Evolutionary conservation across 2,113 vertebrate genomes (phyloP).

Genomic region (Psittacara wagleri): DNA sequence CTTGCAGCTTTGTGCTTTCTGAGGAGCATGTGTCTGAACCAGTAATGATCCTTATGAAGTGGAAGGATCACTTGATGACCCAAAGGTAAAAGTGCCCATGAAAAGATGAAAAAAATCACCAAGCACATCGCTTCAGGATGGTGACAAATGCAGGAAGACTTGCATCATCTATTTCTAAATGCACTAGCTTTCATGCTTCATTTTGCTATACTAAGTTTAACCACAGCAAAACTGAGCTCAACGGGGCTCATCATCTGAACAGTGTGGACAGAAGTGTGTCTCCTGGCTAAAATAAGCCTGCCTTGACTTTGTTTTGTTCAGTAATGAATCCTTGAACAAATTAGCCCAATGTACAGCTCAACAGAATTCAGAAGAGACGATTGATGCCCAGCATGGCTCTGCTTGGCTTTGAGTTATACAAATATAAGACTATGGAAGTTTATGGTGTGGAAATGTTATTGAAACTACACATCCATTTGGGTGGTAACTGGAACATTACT

Average conservation of each 20-base stretch:
- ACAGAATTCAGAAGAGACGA: not conserved
- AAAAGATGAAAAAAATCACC: not conserved
- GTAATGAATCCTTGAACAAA: not conserved
- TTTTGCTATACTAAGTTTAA: not conserved
- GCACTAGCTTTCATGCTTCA: not conserved
- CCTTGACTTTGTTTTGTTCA: not conserved
- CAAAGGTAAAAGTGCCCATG: not conserved
- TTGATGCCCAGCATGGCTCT: not conserved
- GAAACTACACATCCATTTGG: not conserved
- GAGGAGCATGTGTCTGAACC: not conserved
- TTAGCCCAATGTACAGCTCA: not conserved
- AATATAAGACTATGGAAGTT: not conserved
- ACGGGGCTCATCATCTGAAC: not conserved
- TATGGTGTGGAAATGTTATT: not conserved
- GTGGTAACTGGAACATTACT: not conserved
- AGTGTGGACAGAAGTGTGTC: not conserved
- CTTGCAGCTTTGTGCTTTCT: not conserved
- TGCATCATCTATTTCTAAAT: not conserved
- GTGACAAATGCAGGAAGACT: not conserved
- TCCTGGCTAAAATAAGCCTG: not conserved
- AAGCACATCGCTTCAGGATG: not conserved
- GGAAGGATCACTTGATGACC: not conserved
- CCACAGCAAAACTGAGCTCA: not conserved
- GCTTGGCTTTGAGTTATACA: not conserved
- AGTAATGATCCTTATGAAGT: not conserved